These are phyloP conservation scores for Rhopalosiphum maidis DNA, from an alignment of 1,140 invertebrate species.

Conservation along the genomic window DNA sequence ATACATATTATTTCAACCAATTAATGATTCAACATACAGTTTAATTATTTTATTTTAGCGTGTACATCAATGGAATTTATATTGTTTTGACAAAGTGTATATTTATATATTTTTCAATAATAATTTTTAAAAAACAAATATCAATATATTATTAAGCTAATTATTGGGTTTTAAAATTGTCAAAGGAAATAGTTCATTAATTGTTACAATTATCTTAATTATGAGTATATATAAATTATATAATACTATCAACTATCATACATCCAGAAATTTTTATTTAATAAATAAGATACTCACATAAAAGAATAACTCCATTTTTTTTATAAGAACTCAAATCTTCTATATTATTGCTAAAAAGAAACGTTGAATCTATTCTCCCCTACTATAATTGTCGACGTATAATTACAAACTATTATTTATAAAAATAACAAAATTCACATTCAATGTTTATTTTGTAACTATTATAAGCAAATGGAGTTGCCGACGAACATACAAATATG, in stretches of 20 bases:
- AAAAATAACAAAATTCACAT: not conserved
- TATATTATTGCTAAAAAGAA: too few relatives aligned
- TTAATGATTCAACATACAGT: too few relatives aligned
- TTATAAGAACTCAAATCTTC: too few relatives aligned
- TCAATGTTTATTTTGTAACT: not conserved
- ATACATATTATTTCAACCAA: not conserved
- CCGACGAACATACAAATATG: not conserved
- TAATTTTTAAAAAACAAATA: not conserved
- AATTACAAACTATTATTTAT: too few relatives aligned
- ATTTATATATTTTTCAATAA: not conserved
- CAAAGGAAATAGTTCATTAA: not conserved
- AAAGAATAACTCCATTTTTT: not conserved
- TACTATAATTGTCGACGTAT: too few relatives aligned
- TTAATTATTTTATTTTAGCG: too few relatives aligned
- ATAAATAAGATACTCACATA: not conserved
- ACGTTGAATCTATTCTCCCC: too few relatives aligned
- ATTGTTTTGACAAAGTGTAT: too few relatives aligned
- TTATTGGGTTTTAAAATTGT: not conserved
- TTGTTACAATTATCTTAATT: not conserved
- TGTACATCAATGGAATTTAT: too few relatives aligned
- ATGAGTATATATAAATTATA: not conserved
- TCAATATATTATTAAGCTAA: not conserved
- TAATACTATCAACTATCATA: not conserved
- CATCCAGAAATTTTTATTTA: not conserved
- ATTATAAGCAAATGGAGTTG: too few relatives aligned